Base-by-base conservation (phyloP, 2,113 vertebrate genomes). In the Alosa alosa region DNA sequence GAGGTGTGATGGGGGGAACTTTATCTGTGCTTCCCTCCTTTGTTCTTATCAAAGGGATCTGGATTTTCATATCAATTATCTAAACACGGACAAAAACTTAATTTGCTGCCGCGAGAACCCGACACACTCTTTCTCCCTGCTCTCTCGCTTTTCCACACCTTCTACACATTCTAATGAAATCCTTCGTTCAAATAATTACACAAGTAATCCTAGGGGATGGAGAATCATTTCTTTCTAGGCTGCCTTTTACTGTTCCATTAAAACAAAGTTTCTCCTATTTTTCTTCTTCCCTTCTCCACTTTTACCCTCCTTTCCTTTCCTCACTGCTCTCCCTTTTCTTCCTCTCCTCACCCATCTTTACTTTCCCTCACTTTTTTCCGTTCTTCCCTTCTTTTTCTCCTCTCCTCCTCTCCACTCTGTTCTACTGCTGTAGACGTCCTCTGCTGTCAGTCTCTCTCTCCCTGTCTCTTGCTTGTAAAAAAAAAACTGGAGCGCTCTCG, bases 141-240 rank as follows among this genome's bases (percentile, higher is more conserved):
- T 55, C 81, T 82, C 84, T 87, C 84, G 47, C 86, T 90, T 88
- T 92, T 91, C 84, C 88, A 90, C 92, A 89, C 89, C 87, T 91
- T 91, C 91, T 91, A 88, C 88, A 89, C 92, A 92, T 90, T 90
- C 88, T 92, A 91, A 94, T 92, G 90, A 93, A 88, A 91, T 92
- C 85, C 89, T 88, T 91, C 86, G 50, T 94, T 95, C 93, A 91
- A 93, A 94, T 95, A 95, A 95, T 95, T 92, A 94, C 94, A 94
- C 92, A 89, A 93, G 92, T 93, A 93, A 95, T 94, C 94, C 92
- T 87, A 11, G 81, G 88, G 92, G 94, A 92, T 88, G 86, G 81
- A 17, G 84, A 83, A 87, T 92, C 90, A 94, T 94, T 92, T 94
- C 93, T 36, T 94, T 95, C 90, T 60, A 64, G 15, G 84, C 86